These are phyloP conservation scores for Drosophila infuscata DNA, from an alignment of 2,888 invertebrate species.

Conservation along the genomic window DNA sequence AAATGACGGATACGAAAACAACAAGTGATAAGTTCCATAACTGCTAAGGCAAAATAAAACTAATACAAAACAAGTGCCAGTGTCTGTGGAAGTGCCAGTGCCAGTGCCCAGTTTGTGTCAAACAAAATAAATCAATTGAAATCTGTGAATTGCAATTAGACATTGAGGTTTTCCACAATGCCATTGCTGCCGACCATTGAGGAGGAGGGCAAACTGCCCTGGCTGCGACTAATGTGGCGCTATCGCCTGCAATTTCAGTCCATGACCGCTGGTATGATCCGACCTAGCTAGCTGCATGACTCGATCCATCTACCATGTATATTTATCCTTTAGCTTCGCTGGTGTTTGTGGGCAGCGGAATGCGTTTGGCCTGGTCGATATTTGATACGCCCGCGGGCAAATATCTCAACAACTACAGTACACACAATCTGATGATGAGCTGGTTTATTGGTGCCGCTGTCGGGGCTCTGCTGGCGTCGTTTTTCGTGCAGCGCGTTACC, in stretches of 20 bases:
- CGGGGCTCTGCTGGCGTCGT: conserved; percentile 73
- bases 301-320: neutral
- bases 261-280: conserved; percentile 72
- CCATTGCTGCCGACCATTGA: conserved; percentile 73
- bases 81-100: conserved; percentile 3
- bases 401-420: conserved; percentile 55
- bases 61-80: neutral
- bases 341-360: conserved; percentile 77
- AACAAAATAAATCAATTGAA: conserved; percentile 32
- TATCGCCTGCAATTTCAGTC: conserved; percentile 79
- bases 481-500: conserved; percentile 77
- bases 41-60: conserved; percentile 11
- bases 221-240: conserved; percentile 73
- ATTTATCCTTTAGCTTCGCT: conserved; percentile 65
- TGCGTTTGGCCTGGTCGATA: conserved; percentile 80
- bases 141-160: conserved; percentile 15
- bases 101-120: conserved; percentile 18
- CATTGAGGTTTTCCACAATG: conserved; percentile 48
- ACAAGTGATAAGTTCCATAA: conserved; percentile 58
- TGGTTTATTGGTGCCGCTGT: conserved; percentile 82
- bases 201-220: conserved; percentile 70
- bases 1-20: conserved; percentile 44
- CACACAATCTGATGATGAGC: conserved; percentile 76
- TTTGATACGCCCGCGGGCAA: conserved; percentile 76
- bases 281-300: neutral